Evolutionary conservation across 2,797 vertebrate species (phyloP).

Genomic region (Helicolenus hilgendorfi): DNA sequence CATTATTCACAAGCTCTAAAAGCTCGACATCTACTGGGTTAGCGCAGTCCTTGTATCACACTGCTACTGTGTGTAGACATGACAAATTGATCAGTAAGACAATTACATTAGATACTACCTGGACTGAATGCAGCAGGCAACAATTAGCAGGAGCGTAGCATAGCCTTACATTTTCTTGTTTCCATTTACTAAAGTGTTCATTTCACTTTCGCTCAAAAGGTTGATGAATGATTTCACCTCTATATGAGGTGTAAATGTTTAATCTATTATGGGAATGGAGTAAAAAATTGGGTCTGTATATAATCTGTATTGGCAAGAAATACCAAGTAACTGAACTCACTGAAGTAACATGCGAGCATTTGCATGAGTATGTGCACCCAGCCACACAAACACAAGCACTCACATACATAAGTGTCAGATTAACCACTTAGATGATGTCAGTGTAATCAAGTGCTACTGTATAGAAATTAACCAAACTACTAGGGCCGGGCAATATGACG

Average conservation of each 20-base stretch:
- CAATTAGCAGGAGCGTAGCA: neutral
- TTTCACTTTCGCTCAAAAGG: neutral
- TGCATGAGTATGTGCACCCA: neutral
- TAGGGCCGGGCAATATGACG: no score
- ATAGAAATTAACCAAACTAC: slow-evolving; percentile 7
- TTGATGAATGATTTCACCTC: neutral
- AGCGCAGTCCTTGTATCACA: neutral
- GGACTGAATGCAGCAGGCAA: neutral
- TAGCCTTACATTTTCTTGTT: neutral
- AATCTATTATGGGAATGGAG: neutral
- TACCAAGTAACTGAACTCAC: neutral
- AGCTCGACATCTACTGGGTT: slow-evolving; percentile 11
- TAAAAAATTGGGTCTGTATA: neutral
- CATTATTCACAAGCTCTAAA: slow-evolving; percentile 42
- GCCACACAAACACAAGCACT: neutral
- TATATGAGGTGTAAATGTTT: neutral
- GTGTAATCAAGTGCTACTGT: slow-evolving; percentile 48
- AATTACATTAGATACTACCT: neutral
- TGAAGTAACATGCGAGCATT: neutral
- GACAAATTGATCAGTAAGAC: slow-evolving; percentile 17
- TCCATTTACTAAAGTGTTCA: neutral
- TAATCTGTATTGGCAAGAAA: neutral
- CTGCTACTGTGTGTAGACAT: neutral
- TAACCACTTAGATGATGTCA: slow-evolving; percentile 38
- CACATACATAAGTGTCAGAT: slow-evolving; percentile 18